phyloP scores from a whole-genome alignment of 2,113 vertebrate genomes.

The Malurus melanocephalus region DNA sequence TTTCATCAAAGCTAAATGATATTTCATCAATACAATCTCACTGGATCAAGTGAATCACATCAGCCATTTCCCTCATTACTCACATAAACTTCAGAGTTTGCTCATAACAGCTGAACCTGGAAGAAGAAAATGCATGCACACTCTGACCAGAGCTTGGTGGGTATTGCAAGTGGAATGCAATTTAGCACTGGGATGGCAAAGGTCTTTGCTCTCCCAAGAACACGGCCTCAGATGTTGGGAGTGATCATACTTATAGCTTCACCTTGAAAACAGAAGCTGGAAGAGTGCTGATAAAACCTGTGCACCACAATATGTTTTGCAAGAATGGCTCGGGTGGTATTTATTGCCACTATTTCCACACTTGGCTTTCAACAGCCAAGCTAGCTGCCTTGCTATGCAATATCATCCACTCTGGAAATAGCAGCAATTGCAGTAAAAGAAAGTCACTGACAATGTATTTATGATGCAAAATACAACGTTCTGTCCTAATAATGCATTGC shows the following conservation, averaged over 20 bases:
- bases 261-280: background rate
- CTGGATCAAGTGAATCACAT: background rate
- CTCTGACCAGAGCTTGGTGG: background rate
- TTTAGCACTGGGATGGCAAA: background rate
- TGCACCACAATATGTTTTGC: background rate
- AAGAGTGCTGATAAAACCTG: background rate
- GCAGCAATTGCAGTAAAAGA: background rate
- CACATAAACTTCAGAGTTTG: background rate
- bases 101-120: background rate
- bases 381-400: accelerated
- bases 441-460: background rate
- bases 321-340: background rate
- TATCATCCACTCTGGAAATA: background rate
- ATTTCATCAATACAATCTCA: background rate
- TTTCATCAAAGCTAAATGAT: background rate
- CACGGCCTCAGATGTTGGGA: background rate
- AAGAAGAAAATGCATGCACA: accelerated
- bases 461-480: background rate
- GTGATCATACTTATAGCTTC: background rate
- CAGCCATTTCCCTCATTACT: background rate
- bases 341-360: background rate
- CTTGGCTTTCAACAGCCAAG: background rate
- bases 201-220: background rate
- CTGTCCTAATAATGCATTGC: background rate
- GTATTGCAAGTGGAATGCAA: background rate